A percentile compares a stretch with the other conserved stretches of the same genome.
Conservation (phyloP, 2,797 vertebrate species). For the Ciconia nigra region DNA sequence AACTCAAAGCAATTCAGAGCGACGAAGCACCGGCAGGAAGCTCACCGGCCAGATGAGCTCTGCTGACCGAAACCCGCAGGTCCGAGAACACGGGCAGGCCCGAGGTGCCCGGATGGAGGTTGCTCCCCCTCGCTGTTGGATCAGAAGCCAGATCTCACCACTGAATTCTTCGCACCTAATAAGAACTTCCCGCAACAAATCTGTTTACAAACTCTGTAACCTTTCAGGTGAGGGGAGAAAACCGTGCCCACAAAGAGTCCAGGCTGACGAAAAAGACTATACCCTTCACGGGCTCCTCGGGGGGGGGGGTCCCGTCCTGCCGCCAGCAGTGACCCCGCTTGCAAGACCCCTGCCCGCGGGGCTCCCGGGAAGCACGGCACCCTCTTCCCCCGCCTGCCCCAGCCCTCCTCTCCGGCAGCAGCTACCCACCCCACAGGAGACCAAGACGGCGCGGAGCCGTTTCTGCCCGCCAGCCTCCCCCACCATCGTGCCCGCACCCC, state of each 20-base stretch:
- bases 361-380: too few species aligned
- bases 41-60: fast-evolving
- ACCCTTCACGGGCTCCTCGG: fast-evolving
- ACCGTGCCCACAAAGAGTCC: fast-evolving
- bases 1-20: fast-evolving
- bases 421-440: fast-evolving
- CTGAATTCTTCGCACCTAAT: fast-evolving
- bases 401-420: neutral
- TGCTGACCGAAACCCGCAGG: neutral
- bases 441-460: fast-evolving
- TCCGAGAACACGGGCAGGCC: fast-evolving
- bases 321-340: neutral
- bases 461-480: too few species aligned
- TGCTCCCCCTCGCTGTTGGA: neutral
- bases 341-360: too few species aligned
- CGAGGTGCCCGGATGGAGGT: fast-evolving
- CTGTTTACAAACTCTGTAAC: neutral
- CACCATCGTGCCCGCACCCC: neutral
- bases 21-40: fast-evolving
- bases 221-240: neutral
- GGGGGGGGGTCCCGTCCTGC: fast-evolving
- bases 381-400: neutral
- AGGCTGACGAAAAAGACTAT: fast-evolving
- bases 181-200: neutral
- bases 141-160: neutral